Conservation (phyloP, 1,140 invertebrate species). For the Aporrectodea caliginosa region DNA sequence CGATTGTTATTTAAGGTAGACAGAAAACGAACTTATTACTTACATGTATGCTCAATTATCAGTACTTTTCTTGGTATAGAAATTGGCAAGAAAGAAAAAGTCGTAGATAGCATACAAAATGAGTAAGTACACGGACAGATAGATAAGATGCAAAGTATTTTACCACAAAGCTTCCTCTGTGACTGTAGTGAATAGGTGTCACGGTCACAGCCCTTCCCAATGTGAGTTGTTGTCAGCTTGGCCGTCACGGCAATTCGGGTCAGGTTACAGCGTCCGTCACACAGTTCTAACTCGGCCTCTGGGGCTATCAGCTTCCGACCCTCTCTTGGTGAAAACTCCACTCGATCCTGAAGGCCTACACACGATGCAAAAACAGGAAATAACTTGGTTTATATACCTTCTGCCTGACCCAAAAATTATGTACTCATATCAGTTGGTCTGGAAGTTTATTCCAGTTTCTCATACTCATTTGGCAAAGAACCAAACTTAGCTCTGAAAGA, state of each 20-base stretch:
- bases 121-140: too few species aligned
- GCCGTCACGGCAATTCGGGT: conserved; percentile 62
- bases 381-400: neutral
- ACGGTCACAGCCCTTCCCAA: conserved; percentile 82
- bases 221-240: conserved; percentile 72
- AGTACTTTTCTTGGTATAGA: too few species aligned
- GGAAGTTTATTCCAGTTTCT: too few species aligned
- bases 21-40: too few species aligned
- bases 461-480: too few species aligned
- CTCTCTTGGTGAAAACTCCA: conserved; percentile 19
- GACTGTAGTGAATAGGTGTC: conserved; percentile 84
- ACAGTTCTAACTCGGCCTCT: conserved; percentile 78
- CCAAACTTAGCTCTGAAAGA: too few species aligned
- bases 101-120: too few species aligned
- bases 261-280: conserved; percentile 70
- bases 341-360: neutral
- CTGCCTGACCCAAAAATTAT: neutral
- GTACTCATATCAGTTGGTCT: too few species aligned
- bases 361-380: neutral
- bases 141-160: conserved; percentile 27
- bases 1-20: too few species aligned
- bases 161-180: conserved; percentile 83
- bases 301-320: conserved; percentile 68
- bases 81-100: too few species aligned
- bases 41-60: too few species aligned